Evolutionary conservation across 2,888 invertebrate species (phyloP).

Genomic region (Cerastoderma edule): DNA sequence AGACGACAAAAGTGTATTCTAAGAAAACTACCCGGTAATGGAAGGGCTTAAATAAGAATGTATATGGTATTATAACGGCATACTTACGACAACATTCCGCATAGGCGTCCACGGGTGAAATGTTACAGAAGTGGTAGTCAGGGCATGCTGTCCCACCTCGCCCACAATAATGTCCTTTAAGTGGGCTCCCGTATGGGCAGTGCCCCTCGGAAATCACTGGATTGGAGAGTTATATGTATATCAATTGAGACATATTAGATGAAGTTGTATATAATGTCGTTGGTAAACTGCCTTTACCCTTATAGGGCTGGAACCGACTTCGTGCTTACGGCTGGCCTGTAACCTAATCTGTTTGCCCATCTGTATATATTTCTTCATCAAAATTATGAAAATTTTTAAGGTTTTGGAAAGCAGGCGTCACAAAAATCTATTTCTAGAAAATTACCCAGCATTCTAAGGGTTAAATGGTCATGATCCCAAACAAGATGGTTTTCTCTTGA

Average conservation of each 20-base stretch:
- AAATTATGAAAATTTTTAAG: not conserved
- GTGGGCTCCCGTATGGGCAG: constrained; percentile 22
- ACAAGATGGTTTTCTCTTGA: too few species aligned
- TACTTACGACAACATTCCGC: constrained; percentile 41
- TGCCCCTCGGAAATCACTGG: not conserved
- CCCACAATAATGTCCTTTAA: constrained; percentile 23
- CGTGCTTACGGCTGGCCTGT: too few species aligned
- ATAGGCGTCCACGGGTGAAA: constrained; percentile 27
- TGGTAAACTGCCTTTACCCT: not conserved
- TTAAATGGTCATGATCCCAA: too few species aligned
- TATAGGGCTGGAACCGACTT: too few species aligned
- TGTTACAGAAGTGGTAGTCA: constrained; percentile 27
- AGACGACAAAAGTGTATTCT: too few species aligned
- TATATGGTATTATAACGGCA: not conserved
- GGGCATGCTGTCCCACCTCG: constrained; percentile 24
- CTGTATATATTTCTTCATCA: too few species aligned
- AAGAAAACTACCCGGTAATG: too few species aligned
- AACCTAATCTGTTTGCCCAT: too few species aligned
- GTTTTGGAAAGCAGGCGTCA: too few species aligned
- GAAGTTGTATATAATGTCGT: not conserved
- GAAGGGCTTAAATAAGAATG: too few species aligned
- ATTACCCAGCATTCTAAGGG: too few species aligned
- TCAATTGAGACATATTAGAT: not conserved
- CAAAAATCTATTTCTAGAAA: too few species aligned
- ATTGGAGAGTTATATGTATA: not conserved